Conservation (phyloP, 1,140 invertebrate species). For the Heterodera schachtii region DNA sequence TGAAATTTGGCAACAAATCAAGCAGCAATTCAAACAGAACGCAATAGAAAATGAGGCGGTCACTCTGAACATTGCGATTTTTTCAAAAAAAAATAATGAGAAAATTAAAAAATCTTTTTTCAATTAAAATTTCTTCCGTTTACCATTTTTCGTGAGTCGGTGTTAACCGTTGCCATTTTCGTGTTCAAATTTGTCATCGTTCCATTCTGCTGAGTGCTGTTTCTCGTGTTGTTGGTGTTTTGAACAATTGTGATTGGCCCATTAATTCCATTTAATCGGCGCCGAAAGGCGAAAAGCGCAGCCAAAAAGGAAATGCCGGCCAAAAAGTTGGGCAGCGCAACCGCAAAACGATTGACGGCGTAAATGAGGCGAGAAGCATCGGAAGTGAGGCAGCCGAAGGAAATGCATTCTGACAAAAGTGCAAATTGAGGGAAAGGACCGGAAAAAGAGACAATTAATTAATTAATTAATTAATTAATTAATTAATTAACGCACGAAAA, state of each 20-base stretch:
- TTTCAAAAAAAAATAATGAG: background rate
- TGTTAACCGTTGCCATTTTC: slow-evolving; percentile 6
- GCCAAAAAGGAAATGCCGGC: slow-evolving; percentile 24
- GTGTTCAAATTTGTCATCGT: background rate
- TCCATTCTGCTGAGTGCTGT: background rate
- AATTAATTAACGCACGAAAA: too few species aligned
- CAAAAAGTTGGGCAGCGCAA: slow-evolving; percentile 30
- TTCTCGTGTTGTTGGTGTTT: slow-evolving; percentile 4
- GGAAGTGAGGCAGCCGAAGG: slow-evolving; percentile 34
- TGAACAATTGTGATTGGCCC: too few species aligned
- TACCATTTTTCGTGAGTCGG: slow-evolving; percentile 21
- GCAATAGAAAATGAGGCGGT: slow-evolving; percentile 23
- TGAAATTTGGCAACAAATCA: slow-evolving; percentile 30
- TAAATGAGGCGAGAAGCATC: slow-evolving; percentile 33
- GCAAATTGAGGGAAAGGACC: too few species aligned
- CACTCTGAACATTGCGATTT: slow-evolving; percentile 9
- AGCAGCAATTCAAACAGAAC: slow-evolving; percentile 36
- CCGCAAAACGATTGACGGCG: slow-evolving; percentile 23
- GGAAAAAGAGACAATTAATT: too few species aligned
- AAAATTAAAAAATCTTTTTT: too few species aligned
- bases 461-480: too few species aligned
- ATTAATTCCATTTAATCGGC: background rate
- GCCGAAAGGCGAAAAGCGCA: slow-evolving; percentile 23
- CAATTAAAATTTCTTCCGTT: too few species aligned
- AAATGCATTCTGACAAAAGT: slow-evolving; percentile 22